Evolutionary conservation across 2,113 vertebrate genomes (phyloP).

Genomic region (Cranoglanis bouderius): DNA sequence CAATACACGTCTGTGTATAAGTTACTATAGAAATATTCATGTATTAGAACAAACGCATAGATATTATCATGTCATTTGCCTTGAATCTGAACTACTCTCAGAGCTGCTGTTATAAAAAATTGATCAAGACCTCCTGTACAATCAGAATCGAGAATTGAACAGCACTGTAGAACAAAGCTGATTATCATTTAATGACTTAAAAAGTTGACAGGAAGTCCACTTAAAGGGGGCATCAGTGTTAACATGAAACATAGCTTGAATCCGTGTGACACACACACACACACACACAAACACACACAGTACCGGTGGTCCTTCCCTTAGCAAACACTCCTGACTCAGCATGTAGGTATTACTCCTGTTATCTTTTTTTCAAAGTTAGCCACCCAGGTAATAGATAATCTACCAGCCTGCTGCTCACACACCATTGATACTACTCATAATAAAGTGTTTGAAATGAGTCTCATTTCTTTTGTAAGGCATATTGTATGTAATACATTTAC

Average conservation of each 20-base stretch:
- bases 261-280: background rate
- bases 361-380: background rate
- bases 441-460: background rate
- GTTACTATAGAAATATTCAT: background rate
- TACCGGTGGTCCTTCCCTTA: background rate
- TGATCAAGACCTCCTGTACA: background rate
- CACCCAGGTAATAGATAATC: background rate
- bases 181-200: background rate
- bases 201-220: background rate
- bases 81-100: background rate
- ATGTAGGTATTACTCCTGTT: background rate
- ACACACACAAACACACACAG: background rate
- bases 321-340: conserved; percentile 38
- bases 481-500: background rate
- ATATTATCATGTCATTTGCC: background rate
- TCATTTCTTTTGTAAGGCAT: background rate
- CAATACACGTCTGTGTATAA: background rate
- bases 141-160: background rate
- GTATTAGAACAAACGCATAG: background rate
- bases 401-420: background rate
- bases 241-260: background rate
- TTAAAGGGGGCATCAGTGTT: background rate
- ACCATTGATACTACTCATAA: background rate
- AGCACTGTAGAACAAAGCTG: background rate
- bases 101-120: background rate